Percentiles rank a stretch among this genome's conserved stretches.
These are phyloP conservation scores for Mechanitis mazaeus DNA, from an alignment of 2,888 invertebrate species.

Conservation along the genomic window DNA sequence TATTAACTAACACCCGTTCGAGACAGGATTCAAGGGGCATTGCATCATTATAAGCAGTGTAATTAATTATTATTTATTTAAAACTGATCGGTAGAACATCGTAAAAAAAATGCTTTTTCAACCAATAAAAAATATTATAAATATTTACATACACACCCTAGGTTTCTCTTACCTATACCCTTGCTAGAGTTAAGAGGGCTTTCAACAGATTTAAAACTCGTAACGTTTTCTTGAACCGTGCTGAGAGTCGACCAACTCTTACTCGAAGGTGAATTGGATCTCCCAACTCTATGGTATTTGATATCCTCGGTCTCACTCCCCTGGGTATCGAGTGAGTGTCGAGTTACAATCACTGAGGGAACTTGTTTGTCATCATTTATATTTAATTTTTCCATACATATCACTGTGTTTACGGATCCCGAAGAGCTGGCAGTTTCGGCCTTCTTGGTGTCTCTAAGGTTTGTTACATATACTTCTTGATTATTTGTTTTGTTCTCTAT, in stretches of 20 bases:
- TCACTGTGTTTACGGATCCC: slow-evolving; percentile 54
- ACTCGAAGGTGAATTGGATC: slow-evolving; percentile 59
- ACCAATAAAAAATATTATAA: neutral
- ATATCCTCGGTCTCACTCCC: slow-evolving; percentile 26
- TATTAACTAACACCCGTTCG: slow-evolving; percentile 24
- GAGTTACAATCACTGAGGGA: slow-evolving; percentile 45
- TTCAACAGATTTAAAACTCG: slow-evolving; percentile 54
- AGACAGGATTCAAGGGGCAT: neutral
- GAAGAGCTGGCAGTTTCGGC: slow-evolving; percentile 52
- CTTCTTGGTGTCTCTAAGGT: slow-evolving; percentile 50
- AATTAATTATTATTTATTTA: too few species aligned
- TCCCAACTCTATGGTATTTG: slow-evolving; percentile 33
- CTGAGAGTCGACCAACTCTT: slow-evolving; percentile 60
- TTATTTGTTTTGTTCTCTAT: slow-evolving; percentile 24
- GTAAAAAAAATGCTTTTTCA: too few species aligned
- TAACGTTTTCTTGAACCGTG: slow-evolving; percentile 59
- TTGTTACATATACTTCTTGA: slow-evolving; percentile 42
- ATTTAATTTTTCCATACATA: slow-evolving; percentile 45
- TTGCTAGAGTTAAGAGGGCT: slow-evolving; percentile 47
- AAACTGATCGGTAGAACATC: too few species aligned
- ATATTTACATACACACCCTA: too few species aligned
- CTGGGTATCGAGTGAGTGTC: slow-evolving; percentile 28
- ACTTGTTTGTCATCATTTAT: slow-evolving; percentile 35
- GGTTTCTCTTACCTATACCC: neutral
- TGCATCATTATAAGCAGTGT: too few species aligned